These are phyloP conservation scores for Pollenia amentaria DNA, from an alignment of 2,888 invertebrate genomes.

Conservation along the genomic window DNA sequence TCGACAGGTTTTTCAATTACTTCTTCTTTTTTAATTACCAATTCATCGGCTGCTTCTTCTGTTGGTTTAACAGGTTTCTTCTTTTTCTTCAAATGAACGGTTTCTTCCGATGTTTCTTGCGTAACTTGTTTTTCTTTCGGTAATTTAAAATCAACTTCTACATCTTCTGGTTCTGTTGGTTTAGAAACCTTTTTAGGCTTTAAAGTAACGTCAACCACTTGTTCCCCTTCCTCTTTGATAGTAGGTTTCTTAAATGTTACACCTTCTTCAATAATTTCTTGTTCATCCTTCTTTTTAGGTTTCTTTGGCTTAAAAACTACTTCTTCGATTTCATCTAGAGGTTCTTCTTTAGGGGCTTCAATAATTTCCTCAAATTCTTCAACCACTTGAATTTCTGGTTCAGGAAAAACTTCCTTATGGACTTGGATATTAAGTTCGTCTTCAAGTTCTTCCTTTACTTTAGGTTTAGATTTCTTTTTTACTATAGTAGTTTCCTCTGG, in stretches of 20 bases:
- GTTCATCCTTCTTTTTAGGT: slow-evolving; percentile 77
- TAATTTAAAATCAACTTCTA: slow-evolving; percentile 80
- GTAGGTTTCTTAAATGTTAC: slow-evolving; percentile 79
- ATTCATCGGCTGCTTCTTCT: slow-evolving; percentile 83
- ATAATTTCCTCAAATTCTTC: slow-evolving; percentile 75
- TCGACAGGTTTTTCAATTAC: slow-evolving; percentile 85
- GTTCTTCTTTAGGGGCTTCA: slow-evolving; percentile 74
- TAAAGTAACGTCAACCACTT: slow-evolving; percentile 82
- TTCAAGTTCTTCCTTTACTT: slow-evolving; percentile 69
- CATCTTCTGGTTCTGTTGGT: slow-evolving; percentile 81
- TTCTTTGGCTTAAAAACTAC: slow-evolving; percentile 77
- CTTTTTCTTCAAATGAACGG: slow-evolving; percentile 82
- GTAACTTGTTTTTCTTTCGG: slow-evolving; percentile 80
- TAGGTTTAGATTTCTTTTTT: slow-evolving; percentile 72
- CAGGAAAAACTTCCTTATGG: slow-evolving; percentile 74
- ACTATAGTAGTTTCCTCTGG: slow-evolving; percentile 77
- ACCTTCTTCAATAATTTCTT: slow-evolving; percentile 79
- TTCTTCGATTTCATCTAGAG: slow-evolving; percentile 76
- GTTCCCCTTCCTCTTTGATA: slow-evolving; percentile 79
- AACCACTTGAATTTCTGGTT: slow-evolving; percentile 75
- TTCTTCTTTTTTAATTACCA: slow-evolving; percentile 81
- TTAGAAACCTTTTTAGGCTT: slow-evolving; percentile 81
- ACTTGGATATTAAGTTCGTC: slow-evolving; percentile 75
- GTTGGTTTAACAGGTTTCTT: slow-evolving; percentile 79
- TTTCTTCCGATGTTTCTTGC: slow-evolving; percentile 82